Conservation (phyloP, 1,140 invertebrate genomes). For the Wasmannia auropunctata region DNA sequence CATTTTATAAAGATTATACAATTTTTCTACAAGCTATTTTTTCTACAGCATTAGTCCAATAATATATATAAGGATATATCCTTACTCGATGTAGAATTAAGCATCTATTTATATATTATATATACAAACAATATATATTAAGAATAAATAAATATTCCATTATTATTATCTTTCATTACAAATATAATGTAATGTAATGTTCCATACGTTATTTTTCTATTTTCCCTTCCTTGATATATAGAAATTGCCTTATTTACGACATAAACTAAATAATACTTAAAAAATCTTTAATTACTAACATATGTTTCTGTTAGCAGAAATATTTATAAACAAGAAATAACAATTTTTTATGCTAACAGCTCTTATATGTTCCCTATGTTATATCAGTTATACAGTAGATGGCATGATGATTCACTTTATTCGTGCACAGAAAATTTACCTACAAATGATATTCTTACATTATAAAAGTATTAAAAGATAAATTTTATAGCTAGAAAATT, state of each 20-base stretch:
- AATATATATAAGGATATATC: constrained; percentile 23
- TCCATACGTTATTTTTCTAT: not conserved
- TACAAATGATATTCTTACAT: not conserved
- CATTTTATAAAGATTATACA: constrained; percentile 47
- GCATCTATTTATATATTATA: constrained; percentile 21
- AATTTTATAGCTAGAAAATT: constrained; percentile 2
- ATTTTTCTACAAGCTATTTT: constrained; percentile 45
- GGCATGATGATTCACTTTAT: constrained; percentile 30
- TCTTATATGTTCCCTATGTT: not conserved
- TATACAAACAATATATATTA: constrained; percentile 22
- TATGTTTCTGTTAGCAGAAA: not conserved
- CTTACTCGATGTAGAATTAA: not conserved
- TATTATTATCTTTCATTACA: constrained; percentile 3
- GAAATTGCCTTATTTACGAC: not conserved
- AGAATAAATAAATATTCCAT: constrained; percentile 33
- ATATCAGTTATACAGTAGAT: not conserved
- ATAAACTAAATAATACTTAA: not conserved
- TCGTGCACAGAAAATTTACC: not conserved
- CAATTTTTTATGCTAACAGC: not conserved
- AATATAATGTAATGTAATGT: constrained; percentile 5
- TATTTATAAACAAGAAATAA: not conserved
- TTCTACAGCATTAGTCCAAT: constrained; percentile 6
- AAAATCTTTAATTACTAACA: not conserved
- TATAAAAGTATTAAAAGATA: not conserved
- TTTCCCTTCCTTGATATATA: not conserved